Evolutionary conservation across 2,797 vertebrate species (phyloP).

Genomic region (Melanogrammus aeglefinus): DNA sequence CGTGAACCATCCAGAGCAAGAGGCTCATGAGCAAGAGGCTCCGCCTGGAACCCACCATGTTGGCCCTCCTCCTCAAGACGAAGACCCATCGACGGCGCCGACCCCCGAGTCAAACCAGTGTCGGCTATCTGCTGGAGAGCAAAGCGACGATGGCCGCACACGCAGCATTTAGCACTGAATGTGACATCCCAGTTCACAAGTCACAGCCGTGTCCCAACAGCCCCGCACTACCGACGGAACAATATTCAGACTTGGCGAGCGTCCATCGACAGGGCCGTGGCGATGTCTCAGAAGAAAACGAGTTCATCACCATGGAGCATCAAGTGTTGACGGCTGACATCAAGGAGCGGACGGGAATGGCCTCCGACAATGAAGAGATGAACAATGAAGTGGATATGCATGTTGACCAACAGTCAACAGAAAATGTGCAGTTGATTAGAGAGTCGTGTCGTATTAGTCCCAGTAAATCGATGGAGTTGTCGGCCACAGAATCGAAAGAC

Average conservation of each 20-base stretch:
- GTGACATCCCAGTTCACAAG: background rate
- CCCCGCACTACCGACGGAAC: constrained; percentile 7
- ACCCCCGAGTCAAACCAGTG: constrained; percentile 12
- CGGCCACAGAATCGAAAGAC: background rate
- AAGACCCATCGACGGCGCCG: constrained; percentile 12
- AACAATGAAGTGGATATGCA: constrained; percentile 17
- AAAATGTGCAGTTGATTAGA: constrained; percentile 6
- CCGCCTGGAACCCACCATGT: constrained; percentile 3
- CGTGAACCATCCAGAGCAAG: constrained; percentile 63
- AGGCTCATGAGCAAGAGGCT: constrained; percentile 34
- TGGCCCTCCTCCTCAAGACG: constrained; percentile 13
- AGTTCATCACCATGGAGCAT: constrained; percentile 13
- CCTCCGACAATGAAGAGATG: constrained; percentile 10
- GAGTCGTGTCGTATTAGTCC: background rate
- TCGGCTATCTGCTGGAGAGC: background rate
- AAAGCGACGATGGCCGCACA: background rate
- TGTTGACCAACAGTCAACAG: constrained; percentile 20
- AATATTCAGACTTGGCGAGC: constrained; percentile 9
- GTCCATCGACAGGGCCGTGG: constrained; percentile 18
- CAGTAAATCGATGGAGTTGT: background rate
- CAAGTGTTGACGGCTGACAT: background rate
- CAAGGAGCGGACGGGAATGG: constrained; percentile 14
- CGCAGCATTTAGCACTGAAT: background rate
- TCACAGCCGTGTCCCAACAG: background rate
- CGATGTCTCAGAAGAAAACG: constrained; percentile 17